Percentiles rank a stretch among this genome's conserved stretches.
Conservation (phyloP, 2,797 vertebrate species). For the Fistularia commersonii region DNA sequence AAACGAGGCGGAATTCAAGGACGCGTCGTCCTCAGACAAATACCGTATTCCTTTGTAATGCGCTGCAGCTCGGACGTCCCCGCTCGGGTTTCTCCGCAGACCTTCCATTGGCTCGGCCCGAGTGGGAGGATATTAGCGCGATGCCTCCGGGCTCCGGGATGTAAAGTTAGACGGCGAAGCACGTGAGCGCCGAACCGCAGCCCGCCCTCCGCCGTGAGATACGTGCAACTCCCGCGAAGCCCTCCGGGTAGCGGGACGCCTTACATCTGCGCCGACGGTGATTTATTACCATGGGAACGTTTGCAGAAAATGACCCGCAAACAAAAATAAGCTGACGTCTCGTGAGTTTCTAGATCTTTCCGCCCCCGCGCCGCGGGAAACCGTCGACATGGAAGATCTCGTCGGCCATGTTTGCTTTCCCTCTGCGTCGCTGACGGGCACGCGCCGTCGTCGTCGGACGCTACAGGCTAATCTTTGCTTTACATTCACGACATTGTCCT, state of each 20-base stretch:
- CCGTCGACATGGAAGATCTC: no score
- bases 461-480: no score
- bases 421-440: no score
- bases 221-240: slow-evolving; percentile 47
- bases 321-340: no score
- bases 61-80: slow-evolving; percentile 17
- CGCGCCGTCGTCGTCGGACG: no score
- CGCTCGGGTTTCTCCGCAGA: slow-evolving; percentile 25
- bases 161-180: slow-evolving; percentile 30
- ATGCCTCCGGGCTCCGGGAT: slow-evolving; percentile 45
- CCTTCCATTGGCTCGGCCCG: slow-evolving; percentile 17
- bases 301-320: no score
- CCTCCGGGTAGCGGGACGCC: slow-evolving; percentile 42
- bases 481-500: no score
- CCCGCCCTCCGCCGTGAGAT: slow-evolving; percentile 16
- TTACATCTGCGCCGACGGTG: no score
- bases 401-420: no score
- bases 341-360: no score
- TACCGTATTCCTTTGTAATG: slow-evolving; percentile 21
- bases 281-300: no score
- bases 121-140: slow-evolving; percentile 43
- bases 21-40: slow-evolving; percentile 14
- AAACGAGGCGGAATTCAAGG: slow-evolving; percentile 13
- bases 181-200: slow-evolving; percentile 36
- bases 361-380: no score